Evolutionary conservation across 2,888 invertebrate genomes (phyloP), one percentile per base, ranked within the genome.

Genomic region (Macroteleia sp.): DNA sequence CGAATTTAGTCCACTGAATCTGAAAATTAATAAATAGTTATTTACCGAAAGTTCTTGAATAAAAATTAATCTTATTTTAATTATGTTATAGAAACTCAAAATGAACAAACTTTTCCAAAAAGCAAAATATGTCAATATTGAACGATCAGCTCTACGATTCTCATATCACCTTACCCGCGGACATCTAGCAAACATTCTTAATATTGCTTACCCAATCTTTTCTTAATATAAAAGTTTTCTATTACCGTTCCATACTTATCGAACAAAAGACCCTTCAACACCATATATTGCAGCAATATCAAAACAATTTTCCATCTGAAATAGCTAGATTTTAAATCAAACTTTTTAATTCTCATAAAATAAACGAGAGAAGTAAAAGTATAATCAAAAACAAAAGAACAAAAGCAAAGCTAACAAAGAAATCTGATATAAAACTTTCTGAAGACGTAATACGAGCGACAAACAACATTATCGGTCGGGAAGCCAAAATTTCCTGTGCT

Each of bases 201-300:
- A 42, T 66, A 59, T 57, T 59, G 59, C 66, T 74, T 66, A 74
- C 66, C 25, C 25, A 46, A 22, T 66, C 59, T 52, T 50, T 66
- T 52, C 64, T 74, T 66, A 74, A 74, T 74, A 74, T 74, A 54
- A 66, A 74, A 74, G 66, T 73, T 74, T 74, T 59, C 73, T 66
- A 74, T 74, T 70, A 70, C 44, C 39, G 25, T 20, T 39, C 25
- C 30, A 36, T 17, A 39, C 34, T 57, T 44, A 25, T 30, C 52
- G 54, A 56, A 71, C 56, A 62, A 54, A 71, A 41, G 56, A 44
- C 46, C 62, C 30, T 41, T 39, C 46, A 12, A 36, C 34, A 28
- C 28, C 50, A 69, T 57, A 59, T 36, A 70, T 70, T 50, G 59
- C 41, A 42, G 54, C n/a, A 44, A 61, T 56, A 71, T 48, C 54